A percentile compares a stretch with the other conserved stretches of the same genome.
Conservation (phyloP, 1,140 invertebrate genomes). For the Calephelis virginiensis region DNA sequence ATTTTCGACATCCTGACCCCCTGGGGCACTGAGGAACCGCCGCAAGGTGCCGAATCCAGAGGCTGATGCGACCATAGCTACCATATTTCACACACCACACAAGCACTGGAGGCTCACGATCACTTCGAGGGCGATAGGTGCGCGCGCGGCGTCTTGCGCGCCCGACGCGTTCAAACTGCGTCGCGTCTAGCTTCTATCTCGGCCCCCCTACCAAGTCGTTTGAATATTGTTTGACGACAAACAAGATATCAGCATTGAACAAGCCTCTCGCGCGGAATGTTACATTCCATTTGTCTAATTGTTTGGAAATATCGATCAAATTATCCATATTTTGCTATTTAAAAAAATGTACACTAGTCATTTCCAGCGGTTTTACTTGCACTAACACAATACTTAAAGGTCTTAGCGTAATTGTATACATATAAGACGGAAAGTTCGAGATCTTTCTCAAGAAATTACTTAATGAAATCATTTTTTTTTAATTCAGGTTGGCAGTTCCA, state of each 20-base stretch:
- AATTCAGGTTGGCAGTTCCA: too few species aligned
- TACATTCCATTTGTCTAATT: constrained; percentile 17
- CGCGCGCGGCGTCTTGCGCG: constrained; percentile 61
- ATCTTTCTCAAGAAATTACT: too few species aligned
- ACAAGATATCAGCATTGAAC: constrained; percentile 42
- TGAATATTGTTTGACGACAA: constrained; percentile 38
- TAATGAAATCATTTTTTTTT: too few species aligned
- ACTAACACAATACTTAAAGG: too few species aligned
- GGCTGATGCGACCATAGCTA: constrained; percentile 71
- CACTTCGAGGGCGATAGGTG: constrained; percentile 41
- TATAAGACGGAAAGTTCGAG: too few species aligned
- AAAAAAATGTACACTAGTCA: too few species aligned
- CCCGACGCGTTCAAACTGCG: constrained; percentile 57
- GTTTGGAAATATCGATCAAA: constrained; percentile 4
- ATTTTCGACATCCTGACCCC: constrained; percentile 50
- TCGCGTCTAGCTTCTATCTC: constrained; percentile 30
- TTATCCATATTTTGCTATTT: not conserved
- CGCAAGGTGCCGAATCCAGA: constrained; percentile 72
- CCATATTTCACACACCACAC: constrained; percentile 60
- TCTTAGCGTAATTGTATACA: too few species aligned
- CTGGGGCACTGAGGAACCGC: constrained; percentile 69
- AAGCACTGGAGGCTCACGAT: constrained; percentile 51
- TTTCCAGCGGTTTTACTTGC: too few species aligned
- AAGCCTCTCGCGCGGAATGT: constrained; percentile 22
- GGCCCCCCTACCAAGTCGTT: constrained; percentile 52